These are phyloP conservation scores for Petrocephalus zakoni DNA, from an alignment of 2,113 vertebrate species.

Conservation along the genomic window DNA sequence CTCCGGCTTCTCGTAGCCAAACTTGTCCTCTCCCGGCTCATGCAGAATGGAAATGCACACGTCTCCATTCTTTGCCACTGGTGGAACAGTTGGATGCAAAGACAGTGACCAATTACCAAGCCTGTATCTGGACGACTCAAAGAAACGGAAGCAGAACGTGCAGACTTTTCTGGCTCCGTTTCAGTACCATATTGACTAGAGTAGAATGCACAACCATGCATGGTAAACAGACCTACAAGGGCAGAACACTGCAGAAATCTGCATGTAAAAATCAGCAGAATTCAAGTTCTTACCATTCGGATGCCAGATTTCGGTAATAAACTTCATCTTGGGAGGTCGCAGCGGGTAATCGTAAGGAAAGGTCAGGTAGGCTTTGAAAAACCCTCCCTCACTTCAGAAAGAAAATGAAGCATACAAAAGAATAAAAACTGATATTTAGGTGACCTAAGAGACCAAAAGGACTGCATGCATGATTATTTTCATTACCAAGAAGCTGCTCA, in stretches of 20 bases:
- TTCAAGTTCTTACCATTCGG: conserved; percentile 55
- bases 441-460: neutral
- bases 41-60: conserved; percentile 68
- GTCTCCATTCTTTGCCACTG: conserved; percentile 65
- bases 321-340: conserved; percentile 67
- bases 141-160: neutral
- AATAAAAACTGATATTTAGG: neutral
- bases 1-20: conserved; percentile 66
- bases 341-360: conserved; percentile 63
- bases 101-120: neutral
- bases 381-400: conserved; percentile 60
- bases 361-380: conserved; percentile 64
- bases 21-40: conserved; percentile 67
- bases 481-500: neutral
- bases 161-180: neutral
- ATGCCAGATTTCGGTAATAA: conserved; percentile 68
- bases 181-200: neutral
- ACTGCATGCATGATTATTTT: neutral
- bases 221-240: neutral
- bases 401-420: neutral
- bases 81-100: neutral
- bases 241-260: neutral
- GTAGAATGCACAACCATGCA: neutral
- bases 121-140: neutral
- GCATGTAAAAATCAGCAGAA: neutral